Conservation (phyloP, 1,140 invertebrate species). For the Meloidogyne floridensis region DNA sequence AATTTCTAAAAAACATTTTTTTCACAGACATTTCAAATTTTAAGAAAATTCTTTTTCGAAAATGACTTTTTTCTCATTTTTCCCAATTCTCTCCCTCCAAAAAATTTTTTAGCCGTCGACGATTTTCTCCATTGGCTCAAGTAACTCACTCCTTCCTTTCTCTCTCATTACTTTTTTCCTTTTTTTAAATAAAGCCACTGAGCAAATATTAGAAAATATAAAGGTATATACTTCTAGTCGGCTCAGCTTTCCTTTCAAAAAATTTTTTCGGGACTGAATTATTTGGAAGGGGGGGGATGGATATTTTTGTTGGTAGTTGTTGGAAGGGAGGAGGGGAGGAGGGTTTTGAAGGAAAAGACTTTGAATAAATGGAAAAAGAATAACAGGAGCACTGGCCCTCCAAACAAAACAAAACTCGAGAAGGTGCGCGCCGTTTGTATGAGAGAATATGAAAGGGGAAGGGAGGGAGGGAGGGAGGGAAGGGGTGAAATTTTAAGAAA, state of each 20-base stretch:
- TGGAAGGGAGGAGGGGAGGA: neutral
- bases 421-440: neutral
- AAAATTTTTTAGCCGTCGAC: neutral
- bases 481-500: conserved; percentile 6
- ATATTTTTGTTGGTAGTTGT: neutral
- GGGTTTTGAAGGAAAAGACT: neutral
- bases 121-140: neutral
- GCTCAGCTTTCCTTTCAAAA: neutral
- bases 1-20: neutral
- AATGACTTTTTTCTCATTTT: neutral
- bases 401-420: neutral
- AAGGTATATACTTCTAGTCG: neutral
- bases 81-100: neutral
- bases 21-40: neutral
- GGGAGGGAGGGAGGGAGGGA: neutral
- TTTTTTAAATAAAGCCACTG: neutral
- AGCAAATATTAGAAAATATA: neutral
- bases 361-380: neutral
- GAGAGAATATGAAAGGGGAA: neutral
- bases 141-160: neutral
- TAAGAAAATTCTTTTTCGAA: neutral
- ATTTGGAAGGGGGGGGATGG: neutral
- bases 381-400: neutral
- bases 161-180: neutral
- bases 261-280: neutral